Evolutionary conservation across 2,888 invertebrate species (phyloP), one percentile per base, ranked within the genome.

Genomic region (Emesis castigata): DNA sequence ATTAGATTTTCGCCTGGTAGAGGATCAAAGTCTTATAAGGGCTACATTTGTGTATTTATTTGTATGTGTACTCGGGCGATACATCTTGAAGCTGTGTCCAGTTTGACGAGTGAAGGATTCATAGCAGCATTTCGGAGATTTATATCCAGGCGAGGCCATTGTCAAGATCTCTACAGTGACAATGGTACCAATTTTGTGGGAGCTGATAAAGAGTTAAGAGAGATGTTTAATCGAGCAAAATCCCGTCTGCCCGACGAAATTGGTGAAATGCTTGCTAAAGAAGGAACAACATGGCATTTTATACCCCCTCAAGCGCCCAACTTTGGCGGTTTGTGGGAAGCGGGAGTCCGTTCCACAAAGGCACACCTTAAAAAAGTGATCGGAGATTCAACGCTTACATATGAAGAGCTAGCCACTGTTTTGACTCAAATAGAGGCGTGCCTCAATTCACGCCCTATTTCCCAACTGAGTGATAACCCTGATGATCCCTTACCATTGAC

Each of bases 281-380:
- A 58, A 31, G 6, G 73, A 3, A 44, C 56, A 1, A 64, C 74
- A 0, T 86, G 83, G 83, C 80, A 82, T 56, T 86, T 80, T 48
- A 86, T 85, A 20, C 85, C 83, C 14, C 82, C 84, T 8, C 77
- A 69, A 8, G 62, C 75, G n/a, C 83, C 82, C 8, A 83, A 85
- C 48, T 86, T 83, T 56, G 85, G 83, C 4, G 83, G 85, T 18
- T 31, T 85, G 5, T 87, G 86, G 87, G 87, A 87, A 44, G 78
- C 85, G 4, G 85, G 80, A 0, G 73, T 87, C 1, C 74, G 58
- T 5, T 83, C 74, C 1, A 48, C 58, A 1, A 84, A 85, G 34
- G 14, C 58, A 8, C 85, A 85, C 39, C 14, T 82, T 0, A 73
- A 29, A 9, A 58, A 78, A 6, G 58, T 78, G 0, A 73, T 83